Conservation (phyloP, 1,140 invertebrate genomes). For the Atta colombica region DNA sequence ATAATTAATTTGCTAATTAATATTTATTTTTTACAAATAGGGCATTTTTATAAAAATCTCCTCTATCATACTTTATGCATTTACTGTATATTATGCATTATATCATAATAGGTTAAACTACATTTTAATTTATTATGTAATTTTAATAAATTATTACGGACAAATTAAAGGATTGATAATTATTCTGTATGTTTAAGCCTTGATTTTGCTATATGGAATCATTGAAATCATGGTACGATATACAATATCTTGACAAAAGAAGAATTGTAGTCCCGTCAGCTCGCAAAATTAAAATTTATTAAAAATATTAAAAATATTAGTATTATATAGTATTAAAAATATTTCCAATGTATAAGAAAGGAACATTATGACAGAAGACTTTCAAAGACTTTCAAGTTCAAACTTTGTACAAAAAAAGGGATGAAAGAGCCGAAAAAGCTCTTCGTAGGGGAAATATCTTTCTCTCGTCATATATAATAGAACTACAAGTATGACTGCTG, state of each 20-base stretch:
- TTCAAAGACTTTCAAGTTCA: not conserved
- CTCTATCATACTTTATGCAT: too few species aligned
- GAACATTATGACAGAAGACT: slow-evolving; percentile 36
- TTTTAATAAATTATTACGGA: not conserved
- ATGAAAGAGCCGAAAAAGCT: not conserved
- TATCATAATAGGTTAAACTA: not conserved
- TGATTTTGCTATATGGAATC: not conserved
- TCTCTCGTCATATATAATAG: slow-evolving; percentile 60
- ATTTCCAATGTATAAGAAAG: slow-evolving; percentile 6
- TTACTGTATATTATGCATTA: too few species aligned
- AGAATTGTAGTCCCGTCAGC: not conserved
- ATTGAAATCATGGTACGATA: not conserved
- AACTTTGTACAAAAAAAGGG: not conserved
- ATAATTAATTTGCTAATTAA: too few species aligned
- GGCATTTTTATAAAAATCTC: too few species aligned
- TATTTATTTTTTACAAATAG: too few species aligned
- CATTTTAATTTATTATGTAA: not conserved
- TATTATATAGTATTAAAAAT: slow-evolving; percentile 10
- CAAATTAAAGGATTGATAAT: not conserved
- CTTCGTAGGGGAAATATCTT: slow-evolving; percentile 60
- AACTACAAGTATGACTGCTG: slow-evolving; percentile 64
- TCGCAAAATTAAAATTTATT: slow-evolving; percentile 20
- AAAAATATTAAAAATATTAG: slow-evolving; percentile 21
- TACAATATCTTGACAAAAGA: not conserved
- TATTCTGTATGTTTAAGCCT: not conserved